Base-by-base conservation (phyloP, 2,888 invertebrate species). In the Amblyjoppa proteus region DNA sequence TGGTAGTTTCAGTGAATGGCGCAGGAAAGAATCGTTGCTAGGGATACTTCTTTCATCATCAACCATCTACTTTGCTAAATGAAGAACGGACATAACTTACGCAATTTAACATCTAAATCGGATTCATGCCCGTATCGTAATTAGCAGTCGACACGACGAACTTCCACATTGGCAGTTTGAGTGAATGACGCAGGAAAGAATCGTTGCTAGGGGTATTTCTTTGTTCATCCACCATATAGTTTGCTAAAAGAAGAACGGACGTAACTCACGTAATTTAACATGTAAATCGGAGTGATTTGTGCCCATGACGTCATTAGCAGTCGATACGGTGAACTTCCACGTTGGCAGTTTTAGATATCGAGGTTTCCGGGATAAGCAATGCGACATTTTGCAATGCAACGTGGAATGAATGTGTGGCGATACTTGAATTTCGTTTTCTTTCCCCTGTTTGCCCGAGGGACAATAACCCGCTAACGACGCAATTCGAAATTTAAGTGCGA, bases 401-500 rank as follows among this genome's bases (percentile, higher is more conserved):
- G 31, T 61, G 25, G 5, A 61, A 31, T 61, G 61, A 61, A 61
- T 61, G 3, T 11, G 28, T 13, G 13, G n/a, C 6, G n/a, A n/a
- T 51, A 0, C 16, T n/a, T 51, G 51, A 6, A 51, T 1, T 9
- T 41, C 7, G 11, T 41, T 64, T 4, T 11, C 4, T 64, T 31
- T 64, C 7, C 34, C 31, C 2, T 1, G 64, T 34, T 16, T 16
- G 34, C 2, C 61, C 34, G 34, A 34, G 31, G 2, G 34, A 64
- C 11, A 73, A 56, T 20, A 58, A 9, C 31, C 16, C 11, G 45
- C 6, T 25, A 25, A 25, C 34, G 45, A 61, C 45, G 58, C 9
- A 4, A 56, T 56, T 51, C 9, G 41, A 68, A 53, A 66, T 53
- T 68, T 77, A 20, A 76, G n/a, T 31, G n/a, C 41, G 38, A 76